Percentiles rank a stretch among this genome's conserved stretches.
Evolutionary conservation across 2,113 vertebrate species (phyloP).

Genomic region (Sinocyclocheilus maitianheensis): DNA sequence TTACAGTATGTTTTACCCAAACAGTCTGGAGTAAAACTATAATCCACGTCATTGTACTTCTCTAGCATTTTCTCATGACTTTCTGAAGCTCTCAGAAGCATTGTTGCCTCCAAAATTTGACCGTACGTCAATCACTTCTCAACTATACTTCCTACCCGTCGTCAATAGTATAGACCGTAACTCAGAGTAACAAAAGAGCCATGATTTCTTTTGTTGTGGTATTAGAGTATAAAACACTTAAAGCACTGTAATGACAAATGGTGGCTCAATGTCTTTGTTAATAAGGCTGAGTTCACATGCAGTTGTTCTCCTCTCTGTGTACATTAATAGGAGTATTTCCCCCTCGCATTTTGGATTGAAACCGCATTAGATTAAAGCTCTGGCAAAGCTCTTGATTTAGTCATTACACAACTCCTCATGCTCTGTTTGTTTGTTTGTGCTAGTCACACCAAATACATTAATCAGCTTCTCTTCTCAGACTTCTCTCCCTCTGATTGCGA

Average conservation of each 20-base stretch:
- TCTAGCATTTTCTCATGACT: constrained; percentile 1
- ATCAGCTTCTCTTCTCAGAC: constrained; percentile 57
- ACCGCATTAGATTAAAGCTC: constrained; percentile 28
- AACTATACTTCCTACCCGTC: not conserved
- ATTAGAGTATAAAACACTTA: constrained; percentile 39
- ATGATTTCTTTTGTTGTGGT: constrained; percentile 21
- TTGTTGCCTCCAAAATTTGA: not conserved
- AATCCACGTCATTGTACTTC: not conserved
- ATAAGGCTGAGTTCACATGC: constrained; percentile 22
- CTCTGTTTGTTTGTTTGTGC: constrained; percentile 46
- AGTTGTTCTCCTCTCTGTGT: constrained; percentile 13
- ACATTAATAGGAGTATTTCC: constrained; percentile 31
- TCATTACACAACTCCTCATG: constrained; percentile 42
- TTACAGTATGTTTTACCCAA: not conserved
- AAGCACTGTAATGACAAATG: constrained; percentile 23
- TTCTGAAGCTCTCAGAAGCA: not conserved
- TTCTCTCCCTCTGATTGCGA: constrained; percentile 16
- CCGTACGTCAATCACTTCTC: not conserved
- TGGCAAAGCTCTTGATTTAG: constrained; percentile 33
- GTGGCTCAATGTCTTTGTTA: constrained; percentile 21
- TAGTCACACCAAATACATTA: constrained; percentile 47
- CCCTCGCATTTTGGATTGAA: constrained; percentile 13
- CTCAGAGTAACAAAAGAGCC: constrained; percentile 16
- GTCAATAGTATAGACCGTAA: not conserved
- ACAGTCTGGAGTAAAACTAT: not conserved